A percentile compares a stretch with the other conserved stretches of the same genome.
Evolutionary conservation across 2,888 invertebrate species (phyloP).

Genomic region (Eudemis profundana): DNA sequence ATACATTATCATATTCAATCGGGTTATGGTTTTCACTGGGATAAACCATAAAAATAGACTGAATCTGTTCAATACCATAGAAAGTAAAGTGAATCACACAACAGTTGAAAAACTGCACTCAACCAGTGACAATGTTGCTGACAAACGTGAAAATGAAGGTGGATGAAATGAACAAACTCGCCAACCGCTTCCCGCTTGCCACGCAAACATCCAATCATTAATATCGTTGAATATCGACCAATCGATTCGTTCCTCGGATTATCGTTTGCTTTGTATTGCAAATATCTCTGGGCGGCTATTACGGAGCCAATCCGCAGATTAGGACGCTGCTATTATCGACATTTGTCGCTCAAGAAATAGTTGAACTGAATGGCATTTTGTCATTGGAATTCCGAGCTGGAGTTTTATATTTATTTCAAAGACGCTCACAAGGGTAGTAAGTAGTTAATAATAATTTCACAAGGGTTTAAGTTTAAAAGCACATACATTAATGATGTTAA

Average conservation of each 20-base stretch:
- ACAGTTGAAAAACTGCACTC: too few species aligned
- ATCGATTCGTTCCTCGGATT: slow-evolving; percentile 46
- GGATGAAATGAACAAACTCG: slow-evolving; percentile 12
- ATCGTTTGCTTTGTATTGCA: slow-evolving; percentile 52
- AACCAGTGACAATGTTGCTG: neutral
- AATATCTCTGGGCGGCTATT: slow-evolving; percentile 53
- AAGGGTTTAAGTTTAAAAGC: too few species aligned
- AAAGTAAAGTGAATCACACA: neutral
- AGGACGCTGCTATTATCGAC: slow-evolving; percentile 34
- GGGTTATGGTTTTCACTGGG: too few species aligned
- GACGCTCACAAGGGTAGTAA: too few species aligned
- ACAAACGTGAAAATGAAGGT: neutral
- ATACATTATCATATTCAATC: too few species aligned
- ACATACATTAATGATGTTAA: too few species aligned
- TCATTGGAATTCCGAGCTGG: neutral
- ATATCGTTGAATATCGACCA: slow-evolving; percentile 36
- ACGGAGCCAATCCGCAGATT: slow-evolving; percentile 47
- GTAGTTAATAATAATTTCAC: too few species aligned
- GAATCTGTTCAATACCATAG: too few species aligned
- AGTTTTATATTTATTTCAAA: neutral
- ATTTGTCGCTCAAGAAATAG: slow-evolving; percentile 32
- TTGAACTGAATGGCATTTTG: slow-evolving; percentile 6
- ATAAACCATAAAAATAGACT: too few species aligned
- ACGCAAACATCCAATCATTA: slow-evolving; percentile 30
- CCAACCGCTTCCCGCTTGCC: slow-evolving; percentile 20